Base-by-base conservation (phyloP, 2,113 vertebrate genomes). In the Rostratula benghalensis region DNA sequence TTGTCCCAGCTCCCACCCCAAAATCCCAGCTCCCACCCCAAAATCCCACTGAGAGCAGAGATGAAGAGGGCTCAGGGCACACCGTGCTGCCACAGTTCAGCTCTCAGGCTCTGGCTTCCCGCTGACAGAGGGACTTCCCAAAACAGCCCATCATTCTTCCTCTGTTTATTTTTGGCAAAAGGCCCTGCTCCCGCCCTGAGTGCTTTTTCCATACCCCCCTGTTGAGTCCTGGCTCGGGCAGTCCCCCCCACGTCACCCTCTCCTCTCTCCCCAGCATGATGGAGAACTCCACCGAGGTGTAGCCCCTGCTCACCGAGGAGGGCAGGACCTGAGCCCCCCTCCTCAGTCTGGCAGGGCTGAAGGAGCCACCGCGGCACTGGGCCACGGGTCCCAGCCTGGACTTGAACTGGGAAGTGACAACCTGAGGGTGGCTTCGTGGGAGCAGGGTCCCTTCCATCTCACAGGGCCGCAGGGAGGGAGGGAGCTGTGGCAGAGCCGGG, bases 251-350 rank as follows among this genome's bases (percentile, higher is more conserved):
- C 23, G 8, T 9, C 0, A 0, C 16, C 18, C 35, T 93, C 80
- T 81, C 39, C 51, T 89, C 27, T 76, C 77, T 74, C 46, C 77
- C 74, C 80, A 97, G 96, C n/a, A 18, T 0, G 43, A 86, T 59
- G n/a, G 87, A 93, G 17, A 64, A 83, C 82, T 93, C 82, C 79
- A 97, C 95, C 1, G 94, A 95, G 25, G 92, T 96, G 60, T 97
- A 97, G 83, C 53, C 37, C 6, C 39, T 1, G 1, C 67, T 31
- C 35, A 13, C 35, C 0, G 1, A 59, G 45, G 27, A 82, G 35
- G 21, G 27, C 4, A 37, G 12, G 82, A 83, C 31, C 19, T 0
- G 8, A 84, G 79, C 41, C 68, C 76, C 43, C 18, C 37, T 39
- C 41, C 71, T 63, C 69, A 65, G 51, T 56, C 69, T 6, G 31